Evolutionary conservation across 2,888 invertebrate genomes (phyloP), one percentile per base, ranked within the genome.

Genomic region (Rotaria socialis): DNA sequence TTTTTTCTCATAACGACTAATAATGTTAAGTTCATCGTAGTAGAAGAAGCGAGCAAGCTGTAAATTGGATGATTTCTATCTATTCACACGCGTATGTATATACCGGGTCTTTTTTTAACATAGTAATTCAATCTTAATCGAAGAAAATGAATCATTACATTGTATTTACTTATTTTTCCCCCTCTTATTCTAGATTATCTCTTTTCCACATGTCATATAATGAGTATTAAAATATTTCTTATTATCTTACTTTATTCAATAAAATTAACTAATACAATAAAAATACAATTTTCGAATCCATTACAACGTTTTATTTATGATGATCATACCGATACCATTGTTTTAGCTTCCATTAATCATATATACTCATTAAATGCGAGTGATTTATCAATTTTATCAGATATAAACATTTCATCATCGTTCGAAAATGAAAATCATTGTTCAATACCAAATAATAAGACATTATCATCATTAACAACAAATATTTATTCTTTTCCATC

Each of bases 21-120:
- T 80, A 47, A 47, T 80, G 47, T 80, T 80, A 80, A 80, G 75
- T 80, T 80, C 75, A 80, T 80, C 47, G 47, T 43, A 80, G 43
- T 80, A 80, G 75, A 80, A 80, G 67, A 67, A 67, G 67, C 67
- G 67, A 67, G 67, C 67, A 27, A 67, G 75, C 75, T 80, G 75
- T 80, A 80, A 80, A 80, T 80, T 80, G 75, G 75, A 80, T 80
- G 43, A 80, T 80, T 80, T 80, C 75, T 80, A 80, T 80, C 75
- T 80, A 43, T 80, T 47, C 43, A 80, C 47, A 80, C 43, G 75
- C 41, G 75, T 47, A 43, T 22, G 75, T 47, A 35, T 19, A 19
- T 35, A 74, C 14, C 22, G 22, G 11, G 24, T 47, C 47, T 24
- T 80, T 80, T 47, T 43, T 47, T n/a, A 80, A 80, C 75, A 47